phyloP scores from a whole-genome alignment of 2,888 invertebrate genomes.

The Tipula vernalis region DNA sequence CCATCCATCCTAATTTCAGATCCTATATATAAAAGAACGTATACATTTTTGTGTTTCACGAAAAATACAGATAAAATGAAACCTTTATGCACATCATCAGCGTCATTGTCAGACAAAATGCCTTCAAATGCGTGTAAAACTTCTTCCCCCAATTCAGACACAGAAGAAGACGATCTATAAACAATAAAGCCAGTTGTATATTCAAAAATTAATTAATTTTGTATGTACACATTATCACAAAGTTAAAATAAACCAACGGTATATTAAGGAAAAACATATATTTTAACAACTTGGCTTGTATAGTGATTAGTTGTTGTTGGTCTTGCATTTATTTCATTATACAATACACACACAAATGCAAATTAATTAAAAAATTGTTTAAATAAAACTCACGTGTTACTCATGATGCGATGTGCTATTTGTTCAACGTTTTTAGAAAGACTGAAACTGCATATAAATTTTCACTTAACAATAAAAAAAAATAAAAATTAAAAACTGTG shows the following conservation, averaged over 20 bases:
- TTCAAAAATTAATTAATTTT: not conserved
- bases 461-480: not conserved
- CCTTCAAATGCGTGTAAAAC: not conserved
- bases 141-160: not conserved
- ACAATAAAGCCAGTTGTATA: not conserved
- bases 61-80: not conserved
- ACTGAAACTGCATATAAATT: not conserved
- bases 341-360: not conserved
- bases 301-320: not conserved
- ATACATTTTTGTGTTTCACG: not conserved
- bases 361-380: not conserved
- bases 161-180: not conserved
- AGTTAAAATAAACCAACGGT: not conserved
- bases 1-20: not conserved
- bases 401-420: not conserved
- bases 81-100: not conserved
- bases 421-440: not conserved
- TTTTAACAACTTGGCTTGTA: too few species aligned
- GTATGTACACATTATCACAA: not conserved
- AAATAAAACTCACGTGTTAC: not conserved
- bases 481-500: not conserved
- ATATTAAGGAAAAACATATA: not conserved
- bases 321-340: not conserved
- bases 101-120: not conserved
- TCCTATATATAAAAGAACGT: not conserved